Percentiles rank a stretch among this genome's conserved stretches.
Conservation (phyloP, 2,888 invertebrate genomes). For the Thumatha senex region DNA sequence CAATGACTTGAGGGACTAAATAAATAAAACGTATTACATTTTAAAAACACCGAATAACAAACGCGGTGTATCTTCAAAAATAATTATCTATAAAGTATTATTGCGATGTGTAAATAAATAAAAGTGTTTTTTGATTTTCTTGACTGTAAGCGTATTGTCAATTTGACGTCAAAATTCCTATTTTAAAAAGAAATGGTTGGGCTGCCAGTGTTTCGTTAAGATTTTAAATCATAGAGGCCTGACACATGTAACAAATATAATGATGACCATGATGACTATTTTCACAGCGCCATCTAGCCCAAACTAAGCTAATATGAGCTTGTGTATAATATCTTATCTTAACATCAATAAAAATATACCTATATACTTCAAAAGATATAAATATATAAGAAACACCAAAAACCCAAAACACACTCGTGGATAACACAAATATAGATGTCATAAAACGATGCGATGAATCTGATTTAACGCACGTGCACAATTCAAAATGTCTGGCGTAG, state of each 20-base stretch:
- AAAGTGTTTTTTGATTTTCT: constrained; percentile 39
- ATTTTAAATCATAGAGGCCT: constrained; percentile 9
- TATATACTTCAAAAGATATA: no score
- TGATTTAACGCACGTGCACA: no score
- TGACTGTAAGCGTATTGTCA: constrained; percentile 41
- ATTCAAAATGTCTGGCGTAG: no score
- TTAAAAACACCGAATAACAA: constrained; percentile 46
- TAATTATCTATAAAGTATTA: constrained; percentile 39
- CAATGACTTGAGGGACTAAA: constrained; percentile 52
- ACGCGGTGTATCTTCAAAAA: constrained; percentile 31
- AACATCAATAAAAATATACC: no score
- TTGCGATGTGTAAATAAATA: constrained; percentile 27
- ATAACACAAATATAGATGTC: no score
- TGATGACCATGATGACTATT: neutral
- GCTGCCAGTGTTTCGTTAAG: constrained; percentile 24
- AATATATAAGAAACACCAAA: no score
- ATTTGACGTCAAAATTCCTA: constrained; percentile 33
- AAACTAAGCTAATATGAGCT: no score
- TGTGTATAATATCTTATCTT: no score
- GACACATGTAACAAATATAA: neutral
- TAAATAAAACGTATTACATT: constrained; percentile 51
- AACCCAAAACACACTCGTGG: no score
- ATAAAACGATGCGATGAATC: no score
- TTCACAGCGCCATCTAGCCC: no score
- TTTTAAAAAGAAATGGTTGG: constrained; percentile 30